Evolutionary conservation across 2,113 vertebrate genomes (phyloP).

Genomic region (Rhadina sibilatrix): DNA sequence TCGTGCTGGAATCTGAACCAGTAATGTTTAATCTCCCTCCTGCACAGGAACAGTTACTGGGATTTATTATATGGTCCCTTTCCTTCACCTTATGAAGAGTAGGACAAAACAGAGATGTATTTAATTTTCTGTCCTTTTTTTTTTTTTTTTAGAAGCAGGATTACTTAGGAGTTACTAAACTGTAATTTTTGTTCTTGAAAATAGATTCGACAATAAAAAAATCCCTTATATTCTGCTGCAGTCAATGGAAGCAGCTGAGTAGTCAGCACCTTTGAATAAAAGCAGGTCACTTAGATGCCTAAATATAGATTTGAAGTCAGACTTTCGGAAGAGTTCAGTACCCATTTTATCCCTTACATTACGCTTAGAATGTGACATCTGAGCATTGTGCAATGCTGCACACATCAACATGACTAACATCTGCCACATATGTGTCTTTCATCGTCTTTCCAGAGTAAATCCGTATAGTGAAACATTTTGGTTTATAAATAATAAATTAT

Average conservation of each 20-base stretch:
- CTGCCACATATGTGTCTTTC: not conserved
- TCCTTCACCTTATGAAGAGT: not conserved
- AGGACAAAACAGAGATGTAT: not conserved
- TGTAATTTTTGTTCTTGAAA: not conserved
- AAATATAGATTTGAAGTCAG: constrained; percentile 51
- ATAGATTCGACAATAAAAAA: not conserved
- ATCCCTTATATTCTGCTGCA: not conserved
- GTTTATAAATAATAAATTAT: not conserved
- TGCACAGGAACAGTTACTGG: not conserved
- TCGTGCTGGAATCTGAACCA: not conserved
- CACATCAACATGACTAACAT: not conserved
- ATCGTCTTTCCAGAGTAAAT: not conserved
- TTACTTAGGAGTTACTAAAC: not conserved
- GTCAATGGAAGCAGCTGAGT: constrained; percentile 1
- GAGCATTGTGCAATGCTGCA: not conserved
- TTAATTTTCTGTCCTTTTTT: not conserved
- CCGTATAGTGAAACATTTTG: not conserved
- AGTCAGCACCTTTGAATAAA: constrained; percentile 46
- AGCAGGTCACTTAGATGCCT: constrained; percentile 26
- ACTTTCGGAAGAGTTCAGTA: not conserved
- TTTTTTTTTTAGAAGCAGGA: not conserved
- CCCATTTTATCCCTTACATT: not conserved
- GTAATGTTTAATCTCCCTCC: not conserved
- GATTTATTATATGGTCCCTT: not conserved
- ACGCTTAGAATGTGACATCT: not conserved